Evolutionary conservation across 1,140 invertebrate species (phyloP).

Genomic region (Homalodisca vitripennis): DNA sequence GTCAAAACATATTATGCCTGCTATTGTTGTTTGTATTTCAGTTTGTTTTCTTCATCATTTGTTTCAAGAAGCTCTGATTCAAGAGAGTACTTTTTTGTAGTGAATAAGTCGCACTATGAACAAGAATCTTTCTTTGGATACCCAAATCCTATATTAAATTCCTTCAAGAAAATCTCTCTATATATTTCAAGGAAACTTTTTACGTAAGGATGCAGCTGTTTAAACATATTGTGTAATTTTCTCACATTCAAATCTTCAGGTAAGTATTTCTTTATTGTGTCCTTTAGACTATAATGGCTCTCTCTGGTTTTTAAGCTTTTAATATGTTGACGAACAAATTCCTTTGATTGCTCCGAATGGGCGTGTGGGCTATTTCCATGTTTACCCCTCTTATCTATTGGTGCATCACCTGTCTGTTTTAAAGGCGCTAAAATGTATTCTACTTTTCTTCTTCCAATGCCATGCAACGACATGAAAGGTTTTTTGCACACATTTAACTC

Average conservation of each 20-base stretch:
- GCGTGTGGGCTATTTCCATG: too few species aligned
- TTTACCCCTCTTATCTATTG: too few species aligned
- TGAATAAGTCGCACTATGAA: slow-evolving; percentile 12
- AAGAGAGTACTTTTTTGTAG: neutral
- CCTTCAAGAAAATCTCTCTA: neutral
- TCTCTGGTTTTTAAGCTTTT: neutral
- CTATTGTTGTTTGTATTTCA: slow-evolving; percentile 9
- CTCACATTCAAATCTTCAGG: neutral
- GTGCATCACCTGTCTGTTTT: too few species aligned
- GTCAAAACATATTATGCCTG: neutral
- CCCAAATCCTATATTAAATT: slow-evolving; percentile 29
- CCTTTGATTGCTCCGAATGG: too few species aligned
- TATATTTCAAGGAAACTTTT: neutral
- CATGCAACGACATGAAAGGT: too few species aligned
- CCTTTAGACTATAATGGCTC: neutral
- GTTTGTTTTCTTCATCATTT: slow-evolving; percentile 26
- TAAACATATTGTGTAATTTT: neutral
- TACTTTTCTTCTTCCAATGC: too few species aligned
- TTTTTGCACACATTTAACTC: too few species aligned
- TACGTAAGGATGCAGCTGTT: neutral
- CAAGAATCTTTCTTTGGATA: slow-evolving; percentile 33
- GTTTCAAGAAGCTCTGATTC: neutral
- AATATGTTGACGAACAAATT: too few species aligned
- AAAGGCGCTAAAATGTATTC: too few species aligned
- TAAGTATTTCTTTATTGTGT: neutral